A percentile compares a stretch with the other conserved stretches of the same genome.
Conservation (phyloP, 2,113 vertebrate genomes). For the Bagarius yarrelli region DNA sequence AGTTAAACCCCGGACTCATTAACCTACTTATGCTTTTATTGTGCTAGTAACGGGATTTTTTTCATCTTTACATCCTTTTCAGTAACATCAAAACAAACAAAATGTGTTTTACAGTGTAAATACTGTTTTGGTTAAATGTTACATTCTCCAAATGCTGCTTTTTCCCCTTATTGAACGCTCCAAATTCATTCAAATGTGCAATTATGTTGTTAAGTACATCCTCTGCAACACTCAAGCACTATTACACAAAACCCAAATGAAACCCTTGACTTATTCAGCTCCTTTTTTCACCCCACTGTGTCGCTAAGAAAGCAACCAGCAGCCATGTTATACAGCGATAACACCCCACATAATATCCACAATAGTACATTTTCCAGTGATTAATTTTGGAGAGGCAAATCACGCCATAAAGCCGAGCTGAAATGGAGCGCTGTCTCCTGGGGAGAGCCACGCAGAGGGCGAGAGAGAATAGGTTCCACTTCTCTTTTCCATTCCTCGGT, state of each 20-base stretch:
- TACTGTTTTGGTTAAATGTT: neutral
- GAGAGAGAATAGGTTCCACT: slow-evolving; percentile 13
- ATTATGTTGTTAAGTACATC: slow-evolving; percentile 33
- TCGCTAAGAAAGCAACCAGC: slow-evolving; percentile 20
- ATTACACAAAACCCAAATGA: slow-evolving; percentile 18
- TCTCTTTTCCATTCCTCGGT: slow-evolving; percentile 3
- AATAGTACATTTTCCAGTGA: slow-evolving; percentile 36
- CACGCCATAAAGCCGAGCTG: slow-evolving; percentile 24
- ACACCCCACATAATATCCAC: slow-evolving; percentile 34
- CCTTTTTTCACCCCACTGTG: neutral
- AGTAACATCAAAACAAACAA: neutral
- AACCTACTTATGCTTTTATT: neutral
- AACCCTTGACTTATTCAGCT: slow-evolving; percentile 24
- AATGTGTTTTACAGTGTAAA: neutral
- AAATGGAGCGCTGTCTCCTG: slow-evolving; percentile 26
- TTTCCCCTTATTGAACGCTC: neutral
- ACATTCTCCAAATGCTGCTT: neutral
- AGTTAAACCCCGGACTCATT: too few species aligned
- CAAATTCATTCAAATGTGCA: slow-evolving; percentile 31
- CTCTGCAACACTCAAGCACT: neutral
- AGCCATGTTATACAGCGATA: slow-evolving; percentile 32
- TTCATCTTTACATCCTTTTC: neutral
- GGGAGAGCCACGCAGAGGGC: slow-evolving; percentile 1
- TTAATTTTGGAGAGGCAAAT: slow-evolving; percentile 33
- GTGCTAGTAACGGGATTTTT: neutral